These are phyloP conservation scores for Ormyrus pomaceus DNA, from an alignment of 2,888 invertebrate genomes.

Conservation along the genomic window DNA sequence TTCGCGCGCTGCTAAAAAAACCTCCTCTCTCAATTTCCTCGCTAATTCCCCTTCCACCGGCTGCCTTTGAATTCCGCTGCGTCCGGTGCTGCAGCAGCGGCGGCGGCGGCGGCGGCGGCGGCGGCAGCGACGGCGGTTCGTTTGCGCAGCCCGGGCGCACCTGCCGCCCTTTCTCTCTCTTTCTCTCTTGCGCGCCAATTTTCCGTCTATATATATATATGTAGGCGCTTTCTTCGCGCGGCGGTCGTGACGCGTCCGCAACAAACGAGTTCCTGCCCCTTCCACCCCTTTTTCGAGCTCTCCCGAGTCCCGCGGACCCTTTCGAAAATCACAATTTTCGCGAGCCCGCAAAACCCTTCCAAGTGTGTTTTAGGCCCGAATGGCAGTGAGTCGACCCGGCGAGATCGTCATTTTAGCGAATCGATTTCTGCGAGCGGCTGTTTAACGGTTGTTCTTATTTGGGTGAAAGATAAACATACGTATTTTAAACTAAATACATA, in stretches of 20 bases:
- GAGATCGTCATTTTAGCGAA: too few species aligned
- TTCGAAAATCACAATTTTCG: constrained; percentile 34
- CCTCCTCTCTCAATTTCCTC: too few species aligned
- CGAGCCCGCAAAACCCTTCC: background rate
- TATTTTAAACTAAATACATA: too few species aligned
- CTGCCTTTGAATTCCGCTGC: background rate
- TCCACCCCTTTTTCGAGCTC: background rate
- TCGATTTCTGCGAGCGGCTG: background rate
- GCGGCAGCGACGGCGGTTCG: background rate
- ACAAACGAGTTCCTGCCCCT: background rate
- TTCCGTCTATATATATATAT: background rate
- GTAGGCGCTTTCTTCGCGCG: constrained; percentile 13
- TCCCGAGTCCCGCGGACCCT: background rate
- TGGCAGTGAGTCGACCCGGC: too few species aligned
- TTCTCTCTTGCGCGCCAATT: constrained; percentile 18
- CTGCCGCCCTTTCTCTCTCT: constrained; percentile 36
- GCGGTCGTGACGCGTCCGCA: constrained; percentile 4
- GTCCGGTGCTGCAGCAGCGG: background rate
- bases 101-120: background rate
- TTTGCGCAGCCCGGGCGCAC: constrained; percentile 27
- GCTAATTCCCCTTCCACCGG: background rate
- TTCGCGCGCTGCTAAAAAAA: too few species aligned
- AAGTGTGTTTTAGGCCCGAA: too few species aligned
- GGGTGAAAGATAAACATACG: too few species aligned
- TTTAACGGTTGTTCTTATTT: background rate